A percentile compares a stretch with the other conserved stretches of the same genome.
phyloP scores from a whole-genome alignment of 2,888 invertebrate genomes.

The Acanthopleura granulata region DNA sequence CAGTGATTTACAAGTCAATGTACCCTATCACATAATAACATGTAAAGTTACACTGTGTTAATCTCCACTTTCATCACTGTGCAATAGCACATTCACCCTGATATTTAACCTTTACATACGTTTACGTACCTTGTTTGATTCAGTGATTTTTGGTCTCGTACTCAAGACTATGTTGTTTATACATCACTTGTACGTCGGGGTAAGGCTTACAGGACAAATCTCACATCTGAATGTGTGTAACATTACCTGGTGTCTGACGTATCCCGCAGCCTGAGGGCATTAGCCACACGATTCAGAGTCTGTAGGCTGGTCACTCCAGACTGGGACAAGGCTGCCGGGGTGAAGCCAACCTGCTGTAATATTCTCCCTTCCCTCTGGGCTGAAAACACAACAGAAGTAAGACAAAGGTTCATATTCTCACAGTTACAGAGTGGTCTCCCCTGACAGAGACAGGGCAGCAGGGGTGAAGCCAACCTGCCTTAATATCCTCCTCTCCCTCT shows the following conservation, averaged over 20 bases:
- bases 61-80: too few species aligned
- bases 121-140: too few species aligned
- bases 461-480: constrained; percentile 39
- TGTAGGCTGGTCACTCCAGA: constrained; percentile 49
- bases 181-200: too few species aligned
- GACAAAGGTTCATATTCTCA: not conserved
- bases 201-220: too few species aligned
- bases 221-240: too few species aligned
- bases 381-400: constrained; percentile 25
- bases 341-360: constrained; percentile 39
- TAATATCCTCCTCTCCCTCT: constrained; percentile 39
- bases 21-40: too few species aligned
- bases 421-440: constrained; percentile 38
- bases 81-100: too few species aligned
- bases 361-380: constrained; percentile 41
- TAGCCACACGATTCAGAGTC: constrained; percentile 47
- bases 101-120: too few species aligned
- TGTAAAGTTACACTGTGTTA: too few species aligned
- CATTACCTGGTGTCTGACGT: constrained; percentile 50
- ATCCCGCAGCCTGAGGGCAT: constrained; percentile 44
- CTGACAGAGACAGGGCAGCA: constrained; percentile 50
- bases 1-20: too few species aligned
- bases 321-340: constrained; percentile 46
- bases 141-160: too few species aligned
- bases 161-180: too few species aligned